These are phyloP conservation scores for Acanthurus lineatus DNA, from an alignment of 2,797 vertebrate genomes.

Conservation along the genomic window DNA sequence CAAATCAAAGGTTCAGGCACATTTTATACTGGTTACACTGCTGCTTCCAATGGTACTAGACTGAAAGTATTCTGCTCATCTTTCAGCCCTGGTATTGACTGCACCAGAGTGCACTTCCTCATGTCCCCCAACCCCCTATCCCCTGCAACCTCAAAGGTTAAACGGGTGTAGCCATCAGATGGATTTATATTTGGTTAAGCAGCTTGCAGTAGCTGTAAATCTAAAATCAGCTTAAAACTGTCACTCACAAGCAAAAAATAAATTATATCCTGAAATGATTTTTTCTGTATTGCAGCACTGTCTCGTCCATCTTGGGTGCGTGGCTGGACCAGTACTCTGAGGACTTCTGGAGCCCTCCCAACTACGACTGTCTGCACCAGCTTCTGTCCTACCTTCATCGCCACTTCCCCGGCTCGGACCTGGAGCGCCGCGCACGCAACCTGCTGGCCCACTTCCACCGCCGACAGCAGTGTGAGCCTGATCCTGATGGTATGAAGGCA, in stretches of 20 bases:
- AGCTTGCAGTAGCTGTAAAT: neutral
- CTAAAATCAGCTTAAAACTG: neutral
- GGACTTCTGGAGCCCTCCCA: constrained; percentile 93
- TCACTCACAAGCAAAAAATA: neutral
- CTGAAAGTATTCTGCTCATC: too few relatives aligned
- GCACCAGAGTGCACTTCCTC: too few relatives aligned
- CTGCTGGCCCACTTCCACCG: constrained; percentile 93
- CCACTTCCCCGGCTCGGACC: constrained; percentile 93
- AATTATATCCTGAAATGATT: neutral
- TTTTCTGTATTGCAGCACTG: constrained; percentile 84
- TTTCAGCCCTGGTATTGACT: too few relatives aligned
- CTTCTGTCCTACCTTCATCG: constrained; percentile 91
- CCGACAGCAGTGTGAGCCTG: constrained; percentile 86
- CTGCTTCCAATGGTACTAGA: too few relatives aligned
- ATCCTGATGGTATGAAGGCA: constrained; percentile 86
- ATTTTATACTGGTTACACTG: too few relatives aligned
- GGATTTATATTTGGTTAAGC: neutral
- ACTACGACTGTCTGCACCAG: constrained; percentile 92
- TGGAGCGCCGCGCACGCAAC: constrained; percentile 93
- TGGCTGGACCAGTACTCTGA: constrained; percentile 98
- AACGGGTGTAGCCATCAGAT: neutral
- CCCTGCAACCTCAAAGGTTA: too few relatives aligned
- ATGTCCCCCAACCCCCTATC: too few relatives aligned
- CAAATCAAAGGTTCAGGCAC: too few relatives aligned
- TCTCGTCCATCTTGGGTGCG: constrained; percentile 95